These are phyloP conservation scores for Echinarachnius parma DNA, from an alignment of 53 echinoderm and acorn worm genomes.

Conservation along the genomic window DNA sequence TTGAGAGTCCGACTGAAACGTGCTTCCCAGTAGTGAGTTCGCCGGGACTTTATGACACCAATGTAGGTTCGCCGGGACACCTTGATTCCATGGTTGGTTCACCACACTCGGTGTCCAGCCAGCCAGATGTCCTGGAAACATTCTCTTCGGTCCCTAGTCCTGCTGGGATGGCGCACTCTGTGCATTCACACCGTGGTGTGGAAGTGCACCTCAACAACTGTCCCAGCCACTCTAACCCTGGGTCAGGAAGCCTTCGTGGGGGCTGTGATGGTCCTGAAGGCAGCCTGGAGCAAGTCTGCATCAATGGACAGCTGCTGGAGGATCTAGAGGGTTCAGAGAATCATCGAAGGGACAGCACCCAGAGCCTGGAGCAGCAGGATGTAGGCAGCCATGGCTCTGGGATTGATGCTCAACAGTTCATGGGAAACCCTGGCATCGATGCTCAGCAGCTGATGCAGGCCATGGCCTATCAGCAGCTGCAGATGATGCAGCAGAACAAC, in stretches of 20 bases:
- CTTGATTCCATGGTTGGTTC: slow-evolving; percentile 35
- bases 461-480: slow-evolving; percentile 31
- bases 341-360: slow-evolving; percentile 18
- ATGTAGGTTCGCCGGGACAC: not conserved
- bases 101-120: slow-evolving; percentile 34
- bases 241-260: slow-evolving; percentile 36
- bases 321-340: not conserved
- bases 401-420: too few species aligned
- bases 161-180: slow-evolving; percentile 16
- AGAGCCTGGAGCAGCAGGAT: slow-evolving; percentile 33
- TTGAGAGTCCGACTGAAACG: slow-evolving; percentile 35
- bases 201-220: slow-evolving; percentile 35
- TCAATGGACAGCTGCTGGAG: slow-evolving; percentile 18
- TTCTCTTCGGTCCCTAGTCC: slow-evolving; percentile 37
- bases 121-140: slow-evolving; percentile 35
- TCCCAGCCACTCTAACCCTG: slow-evolving; percentile 27
- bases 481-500: slow-evolving; percentile 29
- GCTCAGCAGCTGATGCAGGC: slow-evolving; percentile 42
- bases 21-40: slow-evolving; percentile 24
- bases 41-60: too few species aligned
- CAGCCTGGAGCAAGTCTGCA: slow-evolving; percentile 35
- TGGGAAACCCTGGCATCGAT: not conserved
- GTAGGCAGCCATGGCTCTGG: not conserved
- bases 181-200: slow-evolving; percentile 40
- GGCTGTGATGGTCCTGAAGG: too few species aligned